A percentile compares a stretch with the other conserved stretches of the same genome.
phyloP scores from a whole-genome alignment of 2,113 vertebrate species.

The Crotalus tigris region DNA sequence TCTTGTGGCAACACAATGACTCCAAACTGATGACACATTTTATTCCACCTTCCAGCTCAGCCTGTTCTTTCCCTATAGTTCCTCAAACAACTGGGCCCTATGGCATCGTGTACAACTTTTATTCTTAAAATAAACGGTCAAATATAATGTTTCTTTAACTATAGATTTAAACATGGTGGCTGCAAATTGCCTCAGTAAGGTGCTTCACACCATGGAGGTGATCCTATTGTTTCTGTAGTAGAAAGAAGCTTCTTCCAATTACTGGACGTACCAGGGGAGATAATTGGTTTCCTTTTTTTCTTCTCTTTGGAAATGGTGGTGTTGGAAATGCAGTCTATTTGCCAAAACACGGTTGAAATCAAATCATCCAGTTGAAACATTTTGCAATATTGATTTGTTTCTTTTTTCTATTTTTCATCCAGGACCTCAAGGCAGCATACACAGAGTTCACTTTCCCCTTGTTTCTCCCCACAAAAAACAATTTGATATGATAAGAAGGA shows the following conservation, averaged over 20 bases:
- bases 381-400: neutral
- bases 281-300: neutral
- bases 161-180: neutral
- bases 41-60: neutral
- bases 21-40: neutral
- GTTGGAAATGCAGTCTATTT: neutral
- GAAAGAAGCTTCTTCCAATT: neutral
- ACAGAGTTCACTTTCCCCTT: neutral
- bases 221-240: neutral
- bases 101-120: neutral
- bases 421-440: neutral
- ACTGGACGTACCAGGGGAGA: neutral
- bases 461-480: neutral
- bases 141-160: neutral
- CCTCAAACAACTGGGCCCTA: neutral
- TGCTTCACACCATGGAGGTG: neutral
- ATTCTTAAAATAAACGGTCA: neutral
- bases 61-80: neutral
- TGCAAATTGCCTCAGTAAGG: neutral
- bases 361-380: neutral
- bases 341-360: neutral
- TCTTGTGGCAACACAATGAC: neutral
- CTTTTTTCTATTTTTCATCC: neutral
- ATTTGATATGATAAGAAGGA: neutral
- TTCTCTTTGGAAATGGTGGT: neutral